Evolutionary conservation across 1,140 invertebrate genomes (phyloP).

Genomic region (Drosophila ananassae): DNA sequence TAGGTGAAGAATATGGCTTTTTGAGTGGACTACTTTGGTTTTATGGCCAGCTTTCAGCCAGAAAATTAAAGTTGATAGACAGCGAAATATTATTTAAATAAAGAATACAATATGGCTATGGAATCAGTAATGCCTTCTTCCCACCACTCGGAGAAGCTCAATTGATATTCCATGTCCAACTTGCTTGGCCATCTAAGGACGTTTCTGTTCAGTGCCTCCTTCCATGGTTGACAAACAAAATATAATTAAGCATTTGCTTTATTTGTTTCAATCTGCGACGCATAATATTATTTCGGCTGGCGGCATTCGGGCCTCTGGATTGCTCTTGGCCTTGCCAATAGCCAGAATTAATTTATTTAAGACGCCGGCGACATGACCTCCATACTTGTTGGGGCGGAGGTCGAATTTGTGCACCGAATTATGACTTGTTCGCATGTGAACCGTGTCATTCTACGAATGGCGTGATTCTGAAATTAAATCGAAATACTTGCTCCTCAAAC

Average conservation of each 20-base stretch:
- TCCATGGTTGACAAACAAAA: slow-evolving; percentile 45
- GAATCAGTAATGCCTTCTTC: neutral
- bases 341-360: slow-evolving; percentile 75
- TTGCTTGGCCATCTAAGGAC: slow-evolving; percentile 7
- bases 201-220: neutral
- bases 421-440: slow-evolving; percentile 44
- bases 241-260: slow-evolving; percentile 64
- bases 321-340: slow-evolving; percentile 55
- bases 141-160: neutral
- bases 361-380: slow-evolving; percentile 57
- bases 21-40: slow-evolving; percentile 74
- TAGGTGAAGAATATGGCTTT: slow-evolving; percentile 54
- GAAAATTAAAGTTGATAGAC: slow-evolving; percentile 6
- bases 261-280: slow-evolving; percentile 57
- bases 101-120: neutral
- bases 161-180: slow-evolving; percentile 30
- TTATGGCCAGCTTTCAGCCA: slow-evolving; percentile 40
- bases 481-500: slow-evolving; percentile 20
- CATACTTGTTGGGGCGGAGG: slow-evolving; percentile 47
- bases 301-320: slow-evolving; percentile 5
- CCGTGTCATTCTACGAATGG: slow-evolving; percentile 7
- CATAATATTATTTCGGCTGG: slow-evolving; percentile 47
- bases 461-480: slow-evolving; percentile 33
- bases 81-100: slow-evolving; percentile 2
- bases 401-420: slow-evolving; percentile 37